Evolutionary conservation across 2,888 invertebrate genomes (phyloP), one percentile per base, ranked within the genome.

Genomic region (Nesidiocoris tenuis): DNA sequence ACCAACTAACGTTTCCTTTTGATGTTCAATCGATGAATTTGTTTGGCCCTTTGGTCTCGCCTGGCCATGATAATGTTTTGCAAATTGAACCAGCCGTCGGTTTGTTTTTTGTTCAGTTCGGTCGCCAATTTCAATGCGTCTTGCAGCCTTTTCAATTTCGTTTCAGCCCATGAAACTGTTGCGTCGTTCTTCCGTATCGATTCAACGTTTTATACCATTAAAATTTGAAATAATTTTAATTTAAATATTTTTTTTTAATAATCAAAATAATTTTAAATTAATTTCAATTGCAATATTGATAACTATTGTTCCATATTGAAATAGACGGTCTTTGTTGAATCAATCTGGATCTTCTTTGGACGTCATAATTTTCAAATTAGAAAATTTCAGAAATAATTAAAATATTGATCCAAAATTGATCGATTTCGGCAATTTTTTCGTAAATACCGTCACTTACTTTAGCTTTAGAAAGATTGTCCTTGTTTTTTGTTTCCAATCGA

Each of bases 1-100:
- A n/a, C n/a, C n/a, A n/a, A 65, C 75, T 61, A 24, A 76, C 76
- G 76, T 64, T 76, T 76, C 59, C 72, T 63, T 21, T 71, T 76
- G 65, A 76, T 59, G 57, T 76, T 76, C 17, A 76, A 25, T 22
- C 71, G 61, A 23, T 72, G 76, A 16, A 76, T 65, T 59, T 76
- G 76, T 24, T 59, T 61, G 1, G 76, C 71, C 39, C 76, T 17
- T 55, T 72, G 57, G 21, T 76, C 71, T 25, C 64, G 71, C 1
- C 64, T 18, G 17, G 25, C 57, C 61, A 76, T 57, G 2, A 76
- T 61, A 23, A 61, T 16, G 24, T 76, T 72, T 54, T 76, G 76
- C 9, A 72, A 21, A 17, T 65, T 71, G 21, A 76, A 67, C 76
- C 76, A 76, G 0, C 61, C 72, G 18, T 71, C 65, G 21, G 54